Base-by-base conservation (phyloP, 2,113 vertebrate species). In the Tylochromis polylepis region DNA sequence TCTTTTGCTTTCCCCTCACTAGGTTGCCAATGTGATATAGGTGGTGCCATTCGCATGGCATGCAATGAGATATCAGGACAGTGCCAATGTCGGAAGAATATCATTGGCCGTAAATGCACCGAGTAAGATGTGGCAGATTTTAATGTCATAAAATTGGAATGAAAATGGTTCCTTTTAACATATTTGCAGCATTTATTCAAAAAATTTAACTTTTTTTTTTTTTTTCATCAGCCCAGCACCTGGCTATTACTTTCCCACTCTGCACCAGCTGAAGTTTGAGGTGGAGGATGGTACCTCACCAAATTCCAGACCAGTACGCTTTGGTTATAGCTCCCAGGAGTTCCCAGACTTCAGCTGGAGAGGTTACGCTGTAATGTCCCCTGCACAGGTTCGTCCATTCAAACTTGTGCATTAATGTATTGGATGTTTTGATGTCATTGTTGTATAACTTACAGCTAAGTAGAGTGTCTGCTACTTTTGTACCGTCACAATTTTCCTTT, bases 301-400 rank as follows among this genome's bases (percentile, higher is more conserved):
- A 20, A 88, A 92, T 4, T 96, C 97, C 91, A 95, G 92, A 89
- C 90, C 92, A 11, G 94, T 98, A 31, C 97, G 96, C 0, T 99
- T 99, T 88, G 97, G 97, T 78, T 99, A 96, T 59, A 91, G 97
- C 88, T 89, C 95, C n/a, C 87, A 82, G 87, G 96, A 96, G 86
- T 99, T 99, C 93, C 98, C 97, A 55, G 79, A 81, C 53, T 99
- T 98, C 91, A 98, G 98, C 80, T 99, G 98, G 98, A 96, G 97
- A 91, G 98, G 98, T 43, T 99, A 99, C 24, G 97, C 96, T 14
- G 93, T 83, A 49, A 97, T 99, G 96, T 97, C 97, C 49, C 85
- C 96, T 0, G 89, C 97, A 67, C 98, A 99, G 95, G 98, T 99
- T 92, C 24, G 95, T 86, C 77, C 46, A 57, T 70, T 70, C 20